Conservation (phyloP, 2,113 vertebrate species). For the Gracilinanus agilis region DNA sequence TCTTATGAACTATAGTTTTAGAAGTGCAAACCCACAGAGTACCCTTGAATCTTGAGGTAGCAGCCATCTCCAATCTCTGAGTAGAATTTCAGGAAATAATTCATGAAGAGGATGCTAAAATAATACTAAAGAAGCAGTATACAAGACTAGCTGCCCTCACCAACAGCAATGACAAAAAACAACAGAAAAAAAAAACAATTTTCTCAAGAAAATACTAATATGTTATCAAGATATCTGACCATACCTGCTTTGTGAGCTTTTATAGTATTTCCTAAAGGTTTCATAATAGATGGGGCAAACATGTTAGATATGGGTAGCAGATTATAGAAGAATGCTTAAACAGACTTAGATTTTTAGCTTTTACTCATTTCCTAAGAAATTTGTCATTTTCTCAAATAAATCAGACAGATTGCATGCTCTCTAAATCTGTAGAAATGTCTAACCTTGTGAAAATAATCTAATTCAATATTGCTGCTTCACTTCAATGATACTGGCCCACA, state of each 20-base stretch:
- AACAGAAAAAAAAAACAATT: neutral
- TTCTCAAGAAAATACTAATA: neutral
- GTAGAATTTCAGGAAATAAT: neutral
- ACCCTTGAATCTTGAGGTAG: neutral
- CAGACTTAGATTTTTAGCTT: neutral
- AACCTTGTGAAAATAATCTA: conserved; percentile 12
- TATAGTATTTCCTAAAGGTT: neutral
- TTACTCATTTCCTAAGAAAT: conserved; percentile 27
- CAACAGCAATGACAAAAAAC: neutral
- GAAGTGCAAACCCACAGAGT: neutral
- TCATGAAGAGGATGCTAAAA: neutral
- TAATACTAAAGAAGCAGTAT: neutral
- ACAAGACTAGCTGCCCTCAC: neutral
- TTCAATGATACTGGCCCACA: neutral
- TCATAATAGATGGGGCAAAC: neutral
- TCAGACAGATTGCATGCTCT: conserved; percentile 9
- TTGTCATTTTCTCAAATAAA: conserved; percentile 6
- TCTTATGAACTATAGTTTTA: neutral
- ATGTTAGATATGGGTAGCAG: neutral
- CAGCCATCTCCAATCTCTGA: neutral
- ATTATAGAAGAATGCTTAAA: neutral
- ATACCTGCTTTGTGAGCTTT: neutral
- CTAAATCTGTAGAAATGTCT: neutral
- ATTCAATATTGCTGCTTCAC: conserved; percentile 2
- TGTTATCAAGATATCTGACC: neutral